Evolutionary conservation across 2,888 invertebrate genomes (phyloP).

Genomic region (Vesta saturnalis): DNA sequence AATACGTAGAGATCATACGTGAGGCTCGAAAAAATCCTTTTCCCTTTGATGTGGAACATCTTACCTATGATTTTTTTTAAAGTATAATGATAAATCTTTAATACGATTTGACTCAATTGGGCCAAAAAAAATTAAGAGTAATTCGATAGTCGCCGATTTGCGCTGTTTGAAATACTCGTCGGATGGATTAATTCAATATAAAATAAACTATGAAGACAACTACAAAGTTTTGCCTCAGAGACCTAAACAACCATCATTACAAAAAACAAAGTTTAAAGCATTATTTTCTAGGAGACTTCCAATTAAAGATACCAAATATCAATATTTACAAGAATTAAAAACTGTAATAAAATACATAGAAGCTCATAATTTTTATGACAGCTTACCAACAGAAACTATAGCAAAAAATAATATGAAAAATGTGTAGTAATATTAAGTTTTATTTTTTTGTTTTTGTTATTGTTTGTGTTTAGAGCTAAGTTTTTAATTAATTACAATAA

Average conservation of each 20-base stretch:
- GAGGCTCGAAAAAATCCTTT: conserved; percentile 4
- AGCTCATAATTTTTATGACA: background rate
- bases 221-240: conserved; percentile 9
- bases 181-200: conserved; percentile 13
- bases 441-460: background rate
- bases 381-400: background rate
- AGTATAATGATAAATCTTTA: conserved; percentile 16
- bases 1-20: background rate
- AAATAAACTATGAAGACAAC: conserved; percentile 5
- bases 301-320: background rate
- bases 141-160: background rate
- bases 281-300: background rate
- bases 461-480: background rate
- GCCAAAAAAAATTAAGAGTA: conserved; percentile 7
- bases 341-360: background rate
- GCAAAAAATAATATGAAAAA: too few relatives aligned
- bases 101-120: conserved; percentile 8
- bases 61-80: conserved; percentile 3
- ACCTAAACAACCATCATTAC: background rate
- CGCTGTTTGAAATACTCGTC: background rate
- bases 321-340: background rate
- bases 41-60: conserved; percentile 10
- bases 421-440: too few relatives aligned
- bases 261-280: background rate
- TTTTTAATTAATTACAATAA: too few relatives aligned